Base-by-base conservation (phyloP, 1,140 invertebrate genomes). In the Drosophila aff. region DNA sequence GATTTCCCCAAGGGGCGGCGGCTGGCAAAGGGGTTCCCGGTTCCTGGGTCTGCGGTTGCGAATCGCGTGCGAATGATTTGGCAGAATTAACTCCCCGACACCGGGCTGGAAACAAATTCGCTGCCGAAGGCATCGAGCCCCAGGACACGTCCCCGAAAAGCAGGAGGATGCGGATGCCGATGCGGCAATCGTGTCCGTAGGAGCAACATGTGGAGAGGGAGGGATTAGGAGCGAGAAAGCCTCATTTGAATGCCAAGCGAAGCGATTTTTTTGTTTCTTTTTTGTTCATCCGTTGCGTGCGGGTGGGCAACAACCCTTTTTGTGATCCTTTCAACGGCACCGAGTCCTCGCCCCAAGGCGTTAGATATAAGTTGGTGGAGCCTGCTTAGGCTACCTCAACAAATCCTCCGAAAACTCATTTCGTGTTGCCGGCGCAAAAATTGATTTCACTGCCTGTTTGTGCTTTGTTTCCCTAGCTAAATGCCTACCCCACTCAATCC, bases 21-120 rank as follows among this genome's bases (percentile, higher is more conserved):
- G 18, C 18, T 40, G 31, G 43, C 28, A 44, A 49, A 26, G 44
- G 62, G 49, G 65, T 50, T 63, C 18, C 62, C 67, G 50, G 62
- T 9, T n/a, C 16, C 26, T 15, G 47, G 65, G 26, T 78, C 55
- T 65, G 77, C 75, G 85, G 69, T 89, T 79, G 81, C 53, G 78
- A 90, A 90, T 90, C 85, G 84, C 75, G 84, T 89, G 84, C 84
- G 65, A 89, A 90, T 89, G 85, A 89, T 90, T 89, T 84, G 78
- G 63, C 75, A 57, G 76, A 73, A 90, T 89, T 83, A 89, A 81
- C 85, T 89, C 66, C 64, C 65, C 63, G 41, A 67, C 75, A 87
- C 83, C 66, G 76, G 71, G 62, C 40, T 60, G 65, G 21, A 49
- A 72, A 57, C 61, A 53, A 41, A 79, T 53, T 72, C 63, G 31